Percentiles rank a stretch among this genome's conserved stretches.
Evolutionary conservation across 2,888 invertebrate genomes (phyloP).

Genomic region (Geotrupes spiniger): DNA sequence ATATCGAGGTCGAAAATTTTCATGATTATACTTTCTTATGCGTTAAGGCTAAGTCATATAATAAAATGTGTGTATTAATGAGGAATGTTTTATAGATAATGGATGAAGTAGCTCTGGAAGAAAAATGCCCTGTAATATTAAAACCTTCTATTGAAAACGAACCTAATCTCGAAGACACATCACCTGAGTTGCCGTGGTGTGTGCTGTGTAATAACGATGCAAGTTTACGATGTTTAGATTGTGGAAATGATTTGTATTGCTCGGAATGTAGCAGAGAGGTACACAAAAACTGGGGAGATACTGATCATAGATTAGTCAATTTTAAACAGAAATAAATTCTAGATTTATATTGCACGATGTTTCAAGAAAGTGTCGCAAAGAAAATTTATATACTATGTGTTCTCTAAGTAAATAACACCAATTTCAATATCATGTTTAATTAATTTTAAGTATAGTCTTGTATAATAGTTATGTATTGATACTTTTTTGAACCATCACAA

Average conservation of each 20-base stretch:
- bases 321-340: conserved; percentile 33
- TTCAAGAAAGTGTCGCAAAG: neutral
- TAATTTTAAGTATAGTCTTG: too few relatives aligned
- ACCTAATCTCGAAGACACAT: conserved; percentile 22
- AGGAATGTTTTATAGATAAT: conserved; percentile 40
- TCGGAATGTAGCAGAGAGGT: conserved; percentile 69
- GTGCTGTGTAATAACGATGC: conserved; percentile 84
- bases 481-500: too few relatives aligned
- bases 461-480: too few relatives aligned
- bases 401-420: too few relatives aligned
- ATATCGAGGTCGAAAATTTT: too few relatives aligned
- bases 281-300: conserved; percentile 52
- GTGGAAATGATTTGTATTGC: conserved; percentile 80
- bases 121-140: conserved; percentile 39
- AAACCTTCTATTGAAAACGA: conserved; percentile 21
- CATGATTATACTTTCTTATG: too few relatives aligned
- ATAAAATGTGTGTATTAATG: neutral
- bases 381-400: too few relatives aligned
- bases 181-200: conserved; percentile 73
- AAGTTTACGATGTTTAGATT: conserved; percentile 68
- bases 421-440: too few relatives aligned
- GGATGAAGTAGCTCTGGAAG: conserved; percentile 53
- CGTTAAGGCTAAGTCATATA: too few relatives aligned
- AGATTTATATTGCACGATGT: neutral
- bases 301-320: conserved; percentile 43